Evolutionary conservation across 2,113 vertebrate species (phyloP).

Genomic region (Ciconia stormi): DNA sequence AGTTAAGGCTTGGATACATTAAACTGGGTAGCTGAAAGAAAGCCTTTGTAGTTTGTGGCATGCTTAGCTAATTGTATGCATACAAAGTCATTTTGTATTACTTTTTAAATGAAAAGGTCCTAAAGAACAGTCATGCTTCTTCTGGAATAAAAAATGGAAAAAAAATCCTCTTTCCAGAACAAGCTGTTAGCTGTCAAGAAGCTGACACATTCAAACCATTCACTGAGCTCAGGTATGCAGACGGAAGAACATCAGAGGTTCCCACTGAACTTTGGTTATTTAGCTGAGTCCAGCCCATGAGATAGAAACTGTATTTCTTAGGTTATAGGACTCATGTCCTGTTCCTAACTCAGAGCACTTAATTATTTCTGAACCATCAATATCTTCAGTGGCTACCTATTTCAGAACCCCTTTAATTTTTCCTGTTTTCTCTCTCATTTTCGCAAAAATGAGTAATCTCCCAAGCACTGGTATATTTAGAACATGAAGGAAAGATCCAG

Average conservation of each 20-base stretch:
- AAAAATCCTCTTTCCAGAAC: not conserved
- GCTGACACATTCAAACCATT: not conserved
- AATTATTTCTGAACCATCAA: not conserved
- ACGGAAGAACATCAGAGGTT: not conserved
- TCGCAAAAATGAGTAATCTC: slow-evolving; percentile 43
- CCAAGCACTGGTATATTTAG: slow-evolving; percentile 28
- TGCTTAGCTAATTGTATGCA: not conserved
- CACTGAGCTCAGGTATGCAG: not conserved
- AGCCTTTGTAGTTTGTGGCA: not conserved
- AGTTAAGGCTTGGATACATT: not conserved
- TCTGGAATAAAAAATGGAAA: not conserved
- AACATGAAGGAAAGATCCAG: slow-evolving; percentile 24
- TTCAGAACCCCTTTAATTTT: not conserved
- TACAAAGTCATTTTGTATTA: not conserved
- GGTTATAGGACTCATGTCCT: not conserved
- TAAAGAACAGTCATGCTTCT: not conserved
- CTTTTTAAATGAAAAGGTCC: not conserved
- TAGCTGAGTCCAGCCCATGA: not conserved
- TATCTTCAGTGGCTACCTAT: not conserved
- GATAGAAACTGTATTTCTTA: not conserved
- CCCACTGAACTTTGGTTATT: not conserved
- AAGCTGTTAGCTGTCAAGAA: not conserved
- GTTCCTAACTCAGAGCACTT: not conserved
- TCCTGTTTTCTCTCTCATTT: not conserved
- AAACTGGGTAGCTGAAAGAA: not conserved